Percentiles rank a stretch among this genome's conserved stretches.
phyloP scores from a whole-genome alignment of 1,140 invertebrate genomes.

The Hylaeus anthracinus region DNA sequence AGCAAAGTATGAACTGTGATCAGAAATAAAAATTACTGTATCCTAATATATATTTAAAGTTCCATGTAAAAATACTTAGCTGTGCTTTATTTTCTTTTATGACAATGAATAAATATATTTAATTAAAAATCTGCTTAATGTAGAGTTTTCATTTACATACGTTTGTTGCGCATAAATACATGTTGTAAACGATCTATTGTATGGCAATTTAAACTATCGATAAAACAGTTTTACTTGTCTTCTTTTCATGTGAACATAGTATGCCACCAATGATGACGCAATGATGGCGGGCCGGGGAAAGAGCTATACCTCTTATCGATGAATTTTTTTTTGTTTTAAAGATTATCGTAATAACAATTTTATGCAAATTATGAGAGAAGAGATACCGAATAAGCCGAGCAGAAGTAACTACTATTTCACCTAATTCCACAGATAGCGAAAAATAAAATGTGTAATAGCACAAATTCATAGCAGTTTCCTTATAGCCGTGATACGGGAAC shows the following conservation, averaged over 20 bases:
- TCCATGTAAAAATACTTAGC: neutral
- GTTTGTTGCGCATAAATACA: conserved; percentile 12
- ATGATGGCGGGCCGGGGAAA: neutral
- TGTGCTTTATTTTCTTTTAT: conserved; percentile 5
- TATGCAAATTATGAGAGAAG: no score
- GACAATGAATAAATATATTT: conserved; percentile 46
- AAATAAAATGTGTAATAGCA: neutral
- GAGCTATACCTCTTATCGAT: conserved; percentile 27
- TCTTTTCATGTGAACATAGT: conserved; percentile 15
- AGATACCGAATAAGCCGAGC: no score
- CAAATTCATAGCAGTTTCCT: conserved; percentile 18
- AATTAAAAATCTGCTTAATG: conserved; percentile 10
- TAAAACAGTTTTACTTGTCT: conserved; percentile 31
- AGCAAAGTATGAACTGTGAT: conserved; percentile 7
- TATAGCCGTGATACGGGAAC: conserved; percentile 12
- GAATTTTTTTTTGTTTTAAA: conserved; percentile 11
- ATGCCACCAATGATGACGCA: conserved; percentile 10
- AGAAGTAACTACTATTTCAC: neutral
- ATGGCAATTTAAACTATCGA: conserved; percentile 33
- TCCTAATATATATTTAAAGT: conserved; percentile 2
- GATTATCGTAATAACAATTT: neutral
- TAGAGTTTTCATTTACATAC: conserved; percentile 1
- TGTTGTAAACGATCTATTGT: neutral
- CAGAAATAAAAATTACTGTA: neutral
- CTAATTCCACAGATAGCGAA: neutral